phyloP scores from a whole-genome alignment of 23 tunicate species.

The Trididemnum miniatum region DNA sequence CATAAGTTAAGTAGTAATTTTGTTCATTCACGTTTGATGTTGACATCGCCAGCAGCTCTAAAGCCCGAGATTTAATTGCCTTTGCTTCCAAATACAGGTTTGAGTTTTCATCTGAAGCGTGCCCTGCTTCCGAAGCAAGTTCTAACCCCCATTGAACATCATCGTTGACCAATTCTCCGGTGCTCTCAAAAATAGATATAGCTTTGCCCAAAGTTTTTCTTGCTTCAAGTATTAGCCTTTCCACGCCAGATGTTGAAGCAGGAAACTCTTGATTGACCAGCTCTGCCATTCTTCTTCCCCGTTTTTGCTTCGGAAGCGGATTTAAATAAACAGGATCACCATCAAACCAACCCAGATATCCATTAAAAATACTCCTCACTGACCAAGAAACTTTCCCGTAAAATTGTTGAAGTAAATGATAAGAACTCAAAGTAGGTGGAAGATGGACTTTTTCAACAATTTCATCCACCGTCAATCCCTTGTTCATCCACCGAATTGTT shows the following conservation, averaged over 20 bases:
- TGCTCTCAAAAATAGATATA: neutral
- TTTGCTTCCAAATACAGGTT: slow-evolving; percentile 28
- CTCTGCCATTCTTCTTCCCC: slow-evolving; percentile 26
- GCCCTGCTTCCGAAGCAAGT: slow-evolving; percentile 33
- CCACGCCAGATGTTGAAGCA: slow-evolving; percentile 1
- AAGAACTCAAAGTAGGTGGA: slow-evolving; percentile 45
- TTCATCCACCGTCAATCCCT: slow-evolving; percentile 39
- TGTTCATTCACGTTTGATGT: slow-evolving; percentile 45
- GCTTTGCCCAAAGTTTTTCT: slow-evolving; percentile 30
- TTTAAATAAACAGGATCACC: slow-evolving; percentile 63
- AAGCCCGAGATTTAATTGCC: slow-evolving; percentile 12
- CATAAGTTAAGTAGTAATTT: slow-evolving; percentile 72
- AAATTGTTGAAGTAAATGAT: slow-evolving; percentile 59
- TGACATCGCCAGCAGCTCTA: slow-evolving; percentile 36
- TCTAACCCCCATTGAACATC: slow-evolving; percentile 84
- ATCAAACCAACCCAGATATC: slow-evolving; percentile 76
- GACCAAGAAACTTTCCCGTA: slow-evolving; percentile 93
- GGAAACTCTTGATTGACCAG: slow-evolving; percentile 3
- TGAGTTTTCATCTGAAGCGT: neutral
- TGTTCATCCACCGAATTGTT: slow-evolving; percentile 66
- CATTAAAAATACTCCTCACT: slow-evolving; percentile 60
- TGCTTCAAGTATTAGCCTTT: slow-evolving; percentile 35
- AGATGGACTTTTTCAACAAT: slow-evolving; percentile 71
- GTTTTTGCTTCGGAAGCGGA: slow-evolving; percentile 43
- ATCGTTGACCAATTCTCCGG: slow-evolving; percentile 22